These are phyloP conservation scores for Chrysoperla carnea DNA, from an alignment of 1,140 invertebrate genomes.

Conservation along the genomic window DNA sequence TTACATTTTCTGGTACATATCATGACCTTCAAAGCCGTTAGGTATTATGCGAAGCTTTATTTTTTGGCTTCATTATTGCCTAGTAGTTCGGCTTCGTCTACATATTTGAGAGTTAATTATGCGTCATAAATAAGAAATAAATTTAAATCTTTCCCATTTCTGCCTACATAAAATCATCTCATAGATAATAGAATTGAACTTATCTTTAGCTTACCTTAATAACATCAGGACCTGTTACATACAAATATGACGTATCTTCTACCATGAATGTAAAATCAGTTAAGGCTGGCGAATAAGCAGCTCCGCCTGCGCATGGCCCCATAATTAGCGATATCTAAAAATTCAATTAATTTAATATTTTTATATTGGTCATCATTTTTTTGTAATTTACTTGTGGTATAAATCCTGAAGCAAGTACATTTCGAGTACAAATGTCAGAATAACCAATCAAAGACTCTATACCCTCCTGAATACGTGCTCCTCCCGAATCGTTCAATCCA, in stretches of 20 bases:
- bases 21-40: no score
- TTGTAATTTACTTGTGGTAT: constrained; percentile 30
- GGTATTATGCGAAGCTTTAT: no score
- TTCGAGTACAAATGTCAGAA: constrained; percentile 54
- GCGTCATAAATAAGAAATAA: no score
- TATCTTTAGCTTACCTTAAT: no score
- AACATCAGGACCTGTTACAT: constrained; percentile 58
- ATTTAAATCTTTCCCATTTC: no score
- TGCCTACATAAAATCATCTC: no score
- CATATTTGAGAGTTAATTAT: no score
- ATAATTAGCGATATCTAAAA: constrained; percentile 54
- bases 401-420: constrained; percentile 50
- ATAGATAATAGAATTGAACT: no score
- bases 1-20: no score
- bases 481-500: constrained; percentile 55
- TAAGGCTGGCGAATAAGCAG: constrained; percentile 55
- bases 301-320: constrained; percentile 57
- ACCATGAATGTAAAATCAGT: constrained; percentile 67
- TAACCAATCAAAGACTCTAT: constrained; percentile 57
- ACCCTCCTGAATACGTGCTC: constrained; percentile 56
- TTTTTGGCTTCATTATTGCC: no score
- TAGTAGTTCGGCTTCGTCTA: no score
- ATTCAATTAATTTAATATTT: not conserved
- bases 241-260: constrained; percentile 53
- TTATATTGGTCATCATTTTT: not conserved